These are phyloP conservation scores for Tragelaphus imberbis DNA, from an alignment of 2,113 vertebrate species.

Conservation along the genomic window DNA sequence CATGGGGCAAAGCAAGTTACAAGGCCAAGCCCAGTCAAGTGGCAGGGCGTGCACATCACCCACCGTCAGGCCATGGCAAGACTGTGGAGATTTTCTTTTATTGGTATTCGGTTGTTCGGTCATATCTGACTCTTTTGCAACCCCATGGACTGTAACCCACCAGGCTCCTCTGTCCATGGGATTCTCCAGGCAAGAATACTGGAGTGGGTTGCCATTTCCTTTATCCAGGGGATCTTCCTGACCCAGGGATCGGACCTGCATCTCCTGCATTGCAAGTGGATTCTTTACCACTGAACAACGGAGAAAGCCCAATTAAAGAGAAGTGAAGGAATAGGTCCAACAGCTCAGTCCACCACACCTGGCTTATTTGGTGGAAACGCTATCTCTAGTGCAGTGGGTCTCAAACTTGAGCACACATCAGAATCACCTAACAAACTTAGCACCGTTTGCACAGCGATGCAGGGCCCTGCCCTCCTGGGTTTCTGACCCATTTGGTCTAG, in stretches of 20 bases:
- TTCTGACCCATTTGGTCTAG: not conserved
- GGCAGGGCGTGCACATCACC: not conserved
- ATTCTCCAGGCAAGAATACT: not conserved
- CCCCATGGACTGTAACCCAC: not conserved
- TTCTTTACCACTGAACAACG: not conserved
- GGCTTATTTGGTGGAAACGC: not conserved
- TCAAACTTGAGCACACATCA: not conserved
- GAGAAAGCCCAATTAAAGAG: not conserved
- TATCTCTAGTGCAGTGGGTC: not conserved
- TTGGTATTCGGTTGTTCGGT: not conserved
- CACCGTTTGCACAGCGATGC: not conserved
- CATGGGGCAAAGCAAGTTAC: not conserved
- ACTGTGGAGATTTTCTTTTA: not conserved
- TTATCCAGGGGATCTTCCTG: not conserved
- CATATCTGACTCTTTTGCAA: not conserved
- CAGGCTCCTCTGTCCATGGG: not conserved
- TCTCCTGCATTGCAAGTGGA: not conserved
- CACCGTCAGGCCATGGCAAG: not conserved
- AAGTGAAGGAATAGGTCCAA: not conserved
- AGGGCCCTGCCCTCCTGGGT: accelerated
- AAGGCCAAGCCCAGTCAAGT: not conserved
- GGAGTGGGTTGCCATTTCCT: not conserved
- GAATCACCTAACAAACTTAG: not conserved
- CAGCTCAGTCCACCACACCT: not conserved
- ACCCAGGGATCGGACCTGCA: not conserved